A percentile compares a stretch with the other conserved stretches of the same genome.
Evolutionary conservation across 2,113 vertebrate genomes (phyloP).

Genomic region (Pterocles burchelli): DNA sequence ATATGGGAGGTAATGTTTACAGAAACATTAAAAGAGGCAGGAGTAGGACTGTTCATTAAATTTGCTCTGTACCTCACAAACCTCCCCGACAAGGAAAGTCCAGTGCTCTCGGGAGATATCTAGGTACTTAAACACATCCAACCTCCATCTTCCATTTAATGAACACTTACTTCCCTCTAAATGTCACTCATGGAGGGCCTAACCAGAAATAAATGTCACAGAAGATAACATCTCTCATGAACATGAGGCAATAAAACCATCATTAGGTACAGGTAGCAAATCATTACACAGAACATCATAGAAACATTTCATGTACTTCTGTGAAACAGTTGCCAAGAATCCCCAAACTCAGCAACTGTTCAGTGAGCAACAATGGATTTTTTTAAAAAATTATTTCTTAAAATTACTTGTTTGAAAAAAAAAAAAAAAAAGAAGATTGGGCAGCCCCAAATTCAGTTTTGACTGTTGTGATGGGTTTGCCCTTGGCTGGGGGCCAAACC

Average conservation of each 20-base stretch:
- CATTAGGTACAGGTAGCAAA: neutral
- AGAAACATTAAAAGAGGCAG: neutral
- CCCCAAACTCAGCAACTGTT: neutral
- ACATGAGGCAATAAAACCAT: neutral
- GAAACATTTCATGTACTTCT: neutral
- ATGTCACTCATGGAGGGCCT: constrained; percentile 16
- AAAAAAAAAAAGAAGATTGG: neutral
- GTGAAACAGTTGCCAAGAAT: neutral
- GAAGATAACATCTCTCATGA: neutral
- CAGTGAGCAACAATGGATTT: neutral
- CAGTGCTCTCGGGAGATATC: neutral
- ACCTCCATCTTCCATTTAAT: neutral
- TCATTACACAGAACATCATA: neutral
- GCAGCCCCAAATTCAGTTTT: neutral
- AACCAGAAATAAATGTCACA: constrained; percentile 3
- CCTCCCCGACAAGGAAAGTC: neutral
- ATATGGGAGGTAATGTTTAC: neutral
- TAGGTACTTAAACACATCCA: neutral
- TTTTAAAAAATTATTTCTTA: neutral
- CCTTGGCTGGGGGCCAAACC: no score
- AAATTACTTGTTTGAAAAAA: neutral
- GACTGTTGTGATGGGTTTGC: neutral
- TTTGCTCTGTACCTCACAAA: neutral
- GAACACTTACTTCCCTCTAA: constrained; percentile 9
- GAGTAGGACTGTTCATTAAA: neutral